phyloP scores from a whole-genome alignment of 2,797 vertebrate species.

The Tragopan temminckii region DNA sequence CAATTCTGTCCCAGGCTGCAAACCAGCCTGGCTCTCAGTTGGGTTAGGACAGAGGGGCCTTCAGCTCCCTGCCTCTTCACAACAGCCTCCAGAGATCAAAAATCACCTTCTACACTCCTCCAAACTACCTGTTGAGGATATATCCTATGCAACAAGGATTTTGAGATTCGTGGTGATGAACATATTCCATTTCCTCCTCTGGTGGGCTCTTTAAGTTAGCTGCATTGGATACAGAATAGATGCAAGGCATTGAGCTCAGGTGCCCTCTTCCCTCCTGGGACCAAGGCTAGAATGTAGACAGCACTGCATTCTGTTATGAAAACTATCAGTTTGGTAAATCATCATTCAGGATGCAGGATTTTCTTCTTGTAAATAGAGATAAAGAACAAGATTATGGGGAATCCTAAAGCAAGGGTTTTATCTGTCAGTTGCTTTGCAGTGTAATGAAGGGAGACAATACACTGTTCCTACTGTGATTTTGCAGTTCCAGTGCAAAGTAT shows the following conservation, averaged over 20 bases:
- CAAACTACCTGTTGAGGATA: neutral
- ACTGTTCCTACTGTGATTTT: neutral
- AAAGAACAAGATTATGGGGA: neutral
- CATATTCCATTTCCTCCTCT: neutral
- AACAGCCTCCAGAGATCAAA: neutral
- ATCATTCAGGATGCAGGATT: neutral
- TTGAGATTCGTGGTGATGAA: neutral
- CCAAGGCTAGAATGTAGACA: neutral
- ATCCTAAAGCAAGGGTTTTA: neutral
- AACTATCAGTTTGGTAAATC: neutral
- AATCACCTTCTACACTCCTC: neutral
- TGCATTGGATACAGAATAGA: neutral
- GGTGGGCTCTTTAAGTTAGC: neutral
- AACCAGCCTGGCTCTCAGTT: neutral
- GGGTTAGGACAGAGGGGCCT: neutral
- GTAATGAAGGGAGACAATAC: neutral
- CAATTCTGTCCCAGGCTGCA: neutral
- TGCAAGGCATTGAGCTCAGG: rapidly evolving
- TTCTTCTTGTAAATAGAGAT: neutral
- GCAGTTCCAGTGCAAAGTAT: neutral
- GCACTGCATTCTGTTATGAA: neutral
- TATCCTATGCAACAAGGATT: neutral
- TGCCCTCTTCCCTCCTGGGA: neutral
- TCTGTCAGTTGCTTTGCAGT: neutral
- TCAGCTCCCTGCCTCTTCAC: neutral